These are phyloP conservation scores for Euspilapteryx auroguttella DNA, from an alignment of 2,888 invertebrate genomes.

Conservation along the genomic window DNA sequence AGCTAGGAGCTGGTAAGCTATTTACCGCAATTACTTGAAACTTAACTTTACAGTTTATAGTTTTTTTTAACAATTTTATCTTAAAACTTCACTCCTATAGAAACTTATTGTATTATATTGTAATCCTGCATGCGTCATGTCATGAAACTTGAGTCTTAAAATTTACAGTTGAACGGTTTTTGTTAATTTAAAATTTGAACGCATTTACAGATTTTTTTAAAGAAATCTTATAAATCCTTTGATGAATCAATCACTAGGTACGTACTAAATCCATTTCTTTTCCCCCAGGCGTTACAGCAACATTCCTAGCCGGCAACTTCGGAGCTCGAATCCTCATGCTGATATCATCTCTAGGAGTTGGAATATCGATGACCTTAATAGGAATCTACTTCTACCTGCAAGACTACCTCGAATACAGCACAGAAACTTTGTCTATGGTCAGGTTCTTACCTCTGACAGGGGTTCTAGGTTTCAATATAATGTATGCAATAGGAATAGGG, in stretches of 20 bases:
- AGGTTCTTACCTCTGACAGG: conserved; percentile 57
- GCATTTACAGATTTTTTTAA: too few species aligned
- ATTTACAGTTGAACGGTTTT: too few species aligned
- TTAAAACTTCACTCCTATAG: background rate
- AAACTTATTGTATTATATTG: too few species aligned
- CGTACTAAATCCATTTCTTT: conserved; percentile 12
- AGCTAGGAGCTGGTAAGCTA: conserved; percentile 50
- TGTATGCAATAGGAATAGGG: conserved; percentile 63
- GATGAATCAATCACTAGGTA: background rate
- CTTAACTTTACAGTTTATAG: background rate
- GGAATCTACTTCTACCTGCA: conserved; percentile 59
- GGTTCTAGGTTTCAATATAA: conserved; percentile 57
- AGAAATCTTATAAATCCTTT: too few species aligned
- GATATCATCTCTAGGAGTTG: conserved; percentile 55
- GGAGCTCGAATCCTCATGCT: conserved; percentile 58
- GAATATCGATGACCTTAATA: conserved; percentile 46
- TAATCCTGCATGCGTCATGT: too few species aligned
- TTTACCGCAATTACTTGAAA: background rate
- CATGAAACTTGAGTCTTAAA: too few species aligned
- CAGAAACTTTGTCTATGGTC: conserved; percentile 25
- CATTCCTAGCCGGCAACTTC: conserved; percentile 53
- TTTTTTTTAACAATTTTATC: background rate
- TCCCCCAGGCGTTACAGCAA: conserved; percentile 45
- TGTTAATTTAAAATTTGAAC: too few species aligned
- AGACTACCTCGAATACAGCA: conserved; percentile 26